Percentiles rank a stretch among this genome's conserved stretches.
phyloP scores from a whole-genome alignment of 1,140 invertebrate species.

The Chionoecetes opilio region DNA sequence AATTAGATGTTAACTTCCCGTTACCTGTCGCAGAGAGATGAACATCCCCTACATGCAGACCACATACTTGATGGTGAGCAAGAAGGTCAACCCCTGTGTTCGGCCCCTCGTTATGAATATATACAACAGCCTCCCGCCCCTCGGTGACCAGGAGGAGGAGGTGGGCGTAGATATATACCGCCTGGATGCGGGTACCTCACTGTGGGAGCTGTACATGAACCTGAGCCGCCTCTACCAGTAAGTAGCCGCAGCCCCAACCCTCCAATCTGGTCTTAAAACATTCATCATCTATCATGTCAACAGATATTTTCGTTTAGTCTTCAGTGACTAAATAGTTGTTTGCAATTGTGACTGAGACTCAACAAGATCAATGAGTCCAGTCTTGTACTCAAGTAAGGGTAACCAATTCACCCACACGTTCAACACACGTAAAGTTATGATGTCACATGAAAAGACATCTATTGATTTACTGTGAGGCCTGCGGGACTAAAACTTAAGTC shows the following conservation, averaged over 20 bases:
- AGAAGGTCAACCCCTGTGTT: constrained; percentile 80
- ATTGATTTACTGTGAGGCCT: too few species aligned
- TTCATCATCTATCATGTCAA: too few species aligned
- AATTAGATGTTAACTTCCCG: background rate
- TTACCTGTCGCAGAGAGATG: constrained; percentile 64
- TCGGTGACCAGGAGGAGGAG: background rate
- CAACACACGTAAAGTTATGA: too few species aligned
- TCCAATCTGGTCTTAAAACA: too few species aligned
- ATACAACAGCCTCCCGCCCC: constrained; percentile 73
- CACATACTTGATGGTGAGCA: constrained; percentile 75
- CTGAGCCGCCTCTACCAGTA: constrained; percentile 74
- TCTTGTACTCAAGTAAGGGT: too few species aligned
- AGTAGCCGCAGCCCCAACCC: constrained; percentile 21
- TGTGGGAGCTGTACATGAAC: constrained; percentile 80
- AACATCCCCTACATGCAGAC: constrained; percentile 76
- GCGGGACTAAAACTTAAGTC: too few species aligned
- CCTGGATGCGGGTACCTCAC: constrained; percentile 73
- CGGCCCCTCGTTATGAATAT: constrained; percentile 79
- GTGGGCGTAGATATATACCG: background rate
- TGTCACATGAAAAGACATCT: too few species aligned
- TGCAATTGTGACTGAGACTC: too few species aligned
- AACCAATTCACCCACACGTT: too few species aligned
- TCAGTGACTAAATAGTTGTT: too few species aligned
- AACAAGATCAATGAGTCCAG: too few species aligned
- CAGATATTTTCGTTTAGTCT: too few species aligned